Evolutionary conservation across 2,888 invertebrate genomes (phyloP), one percentile per base, ranked within the genome.

Genomic region (Masnerella sp.): DNA sequence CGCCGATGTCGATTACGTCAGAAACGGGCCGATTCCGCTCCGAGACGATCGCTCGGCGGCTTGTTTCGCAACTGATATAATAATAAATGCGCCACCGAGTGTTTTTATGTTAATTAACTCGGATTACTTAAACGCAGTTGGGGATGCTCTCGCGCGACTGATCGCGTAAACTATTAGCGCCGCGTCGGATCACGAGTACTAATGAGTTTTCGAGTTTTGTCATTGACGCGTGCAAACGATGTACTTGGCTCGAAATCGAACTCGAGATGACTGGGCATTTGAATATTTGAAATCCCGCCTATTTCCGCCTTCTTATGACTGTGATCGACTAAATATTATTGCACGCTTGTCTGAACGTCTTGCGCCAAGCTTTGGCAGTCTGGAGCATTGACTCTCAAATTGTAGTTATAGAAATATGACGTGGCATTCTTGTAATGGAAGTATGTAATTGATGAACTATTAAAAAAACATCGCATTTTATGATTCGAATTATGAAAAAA

Each of bases 181-280:
- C 34, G 40, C 43, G 62, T 56, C 59, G 14, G 22, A 38, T 45
- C 45, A 45, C 62, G 69, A 69, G 72, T 75, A 70, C 70, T 76
- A 74, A 76, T 74, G 65, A 76, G 73, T 70, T 76, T 70, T 65
- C 62, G 54, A 64, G 72, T 64, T 73, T 75, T 69, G 69, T 72
- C 75, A 69, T 75, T 70, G 73, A 75, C 59, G 62, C 65, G 36
- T 56, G 69, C n/a, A n/a, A n/a, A n/a, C n/a, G n/a, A n/a, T n/a
- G n/a, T n/a, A n/a, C n/a, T n/a, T n/a, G n/a, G n/a, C n/a, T n/a
- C n/a, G n/a, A n/a, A 70, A 70, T 30, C 45, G 34, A 32, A 56
- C n/a, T 42, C 69, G 49, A 49, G 49, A 45, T 17, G 25, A 45
- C 64, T 18, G 54, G 40, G 62, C 70, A 70, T 62, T 71, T 71